A percentile compares a stretch with the other conserved stretches of the same genome.
These are phyloP conservation scores for Trachelus iudaicus DNA, from an alignment of 2,888 invertebrate species.

Conservation along the genomic window DNA sequence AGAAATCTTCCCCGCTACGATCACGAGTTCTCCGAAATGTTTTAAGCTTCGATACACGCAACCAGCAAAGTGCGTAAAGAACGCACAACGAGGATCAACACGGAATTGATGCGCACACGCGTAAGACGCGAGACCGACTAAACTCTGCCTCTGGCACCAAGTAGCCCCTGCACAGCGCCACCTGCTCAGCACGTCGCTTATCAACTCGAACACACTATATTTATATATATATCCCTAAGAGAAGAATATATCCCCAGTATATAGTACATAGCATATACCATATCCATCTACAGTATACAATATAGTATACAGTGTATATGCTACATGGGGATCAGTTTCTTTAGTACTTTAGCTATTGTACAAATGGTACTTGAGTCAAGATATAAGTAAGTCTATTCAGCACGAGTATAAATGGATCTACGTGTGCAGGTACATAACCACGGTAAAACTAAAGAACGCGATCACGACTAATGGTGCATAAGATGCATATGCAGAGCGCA, in stretches of 20 bases:
- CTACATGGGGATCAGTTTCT: not conserved
- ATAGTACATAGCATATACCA: not conserved
- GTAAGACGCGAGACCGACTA: constrained; percentile 49
- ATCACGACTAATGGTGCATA: too few relatives aligned
- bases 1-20: not conserved
- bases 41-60: not conserved
- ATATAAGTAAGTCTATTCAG: not conserved
- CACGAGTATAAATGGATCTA: not conserved
- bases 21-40: not conserved
- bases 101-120: constrained; percentile 40
- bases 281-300: not conserved
- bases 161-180: constrained; percentile 25
- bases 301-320: not conserved
- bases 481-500: too few relatives aligned
- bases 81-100: constrained; percentile 7
- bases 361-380: not conserved
- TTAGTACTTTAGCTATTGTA: not conserved
- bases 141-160: constrained; percentile 13
- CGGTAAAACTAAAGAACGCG: not conserved
- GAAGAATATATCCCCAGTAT: not conserved
- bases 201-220: not conserved
- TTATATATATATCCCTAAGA: too few relatives aligned
- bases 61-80: not conserved
- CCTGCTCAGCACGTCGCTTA: constrained; percentile 9
- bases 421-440: not conserved